Conservation (phyloP, 2,888 invertebrate genomes). For the Lycophotia porphyrea region DNA sequence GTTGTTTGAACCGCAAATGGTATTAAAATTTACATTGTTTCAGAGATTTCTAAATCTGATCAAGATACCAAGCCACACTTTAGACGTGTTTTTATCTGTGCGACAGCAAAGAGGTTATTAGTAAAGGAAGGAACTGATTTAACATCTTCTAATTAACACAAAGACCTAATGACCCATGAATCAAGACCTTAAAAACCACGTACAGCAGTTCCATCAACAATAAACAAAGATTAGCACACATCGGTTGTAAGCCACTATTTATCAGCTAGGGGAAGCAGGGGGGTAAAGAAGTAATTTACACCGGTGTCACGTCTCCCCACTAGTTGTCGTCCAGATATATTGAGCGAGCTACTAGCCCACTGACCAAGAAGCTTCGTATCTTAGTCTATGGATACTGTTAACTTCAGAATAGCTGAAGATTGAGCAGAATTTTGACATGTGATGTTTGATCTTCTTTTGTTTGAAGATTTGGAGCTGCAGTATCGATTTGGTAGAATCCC, state of each 20-base stretch:
- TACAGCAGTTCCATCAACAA: constrained; percentile 51
- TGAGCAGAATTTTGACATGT: background rate
- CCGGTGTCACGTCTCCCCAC: constrained; percentile 64
- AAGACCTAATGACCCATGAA: constrained; percentile 14
- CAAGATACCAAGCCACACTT: no score
- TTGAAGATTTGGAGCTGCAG: no score
- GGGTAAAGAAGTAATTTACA: constrained; percentile 67
- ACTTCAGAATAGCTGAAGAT: background rate
- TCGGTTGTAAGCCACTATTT: constrained; percentile 52
- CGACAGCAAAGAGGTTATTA: background rate
- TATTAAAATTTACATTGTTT: constrained; percentile 7
- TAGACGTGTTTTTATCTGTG: background rate
- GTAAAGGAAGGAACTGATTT: background rate
- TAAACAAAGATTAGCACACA: constrained; percentile 57
- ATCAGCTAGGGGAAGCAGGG: constrained; percentile 25
- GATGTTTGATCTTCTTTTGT: background rate
- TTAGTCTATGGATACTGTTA: background rate
- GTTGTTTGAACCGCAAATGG: constrained; percentile 15
- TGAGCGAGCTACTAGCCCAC: constrained; percentile 46
- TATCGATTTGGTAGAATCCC: background rate
- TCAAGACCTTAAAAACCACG: constrained; percentile 20
- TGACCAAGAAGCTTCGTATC: constrained; percentile 3
- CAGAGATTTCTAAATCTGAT: background rate
- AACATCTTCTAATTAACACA: background rate
- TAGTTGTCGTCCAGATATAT: constrained; percentile 70